Evolutionary conservation across 2,113 vertebrate genomes (phyloP).

Genomic region (Elephas maximus): DNA sequence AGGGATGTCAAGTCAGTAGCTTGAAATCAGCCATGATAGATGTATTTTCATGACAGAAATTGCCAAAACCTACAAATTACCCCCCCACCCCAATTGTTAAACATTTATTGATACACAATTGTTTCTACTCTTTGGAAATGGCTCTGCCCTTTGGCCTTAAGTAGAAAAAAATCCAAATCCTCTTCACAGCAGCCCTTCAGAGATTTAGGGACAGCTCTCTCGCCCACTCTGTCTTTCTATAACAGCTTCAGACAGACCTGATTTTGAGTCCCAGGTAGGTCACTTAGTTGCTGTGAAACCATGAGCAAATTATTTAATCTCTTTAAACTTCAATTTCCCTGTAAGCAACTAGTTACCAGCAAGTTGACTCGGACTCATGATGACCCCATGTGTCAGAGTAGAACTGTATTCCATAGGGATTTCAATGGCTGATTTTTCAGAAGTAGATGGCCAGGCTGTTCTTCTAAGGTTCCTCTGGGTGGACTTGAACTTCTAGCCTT

Average conservation of each 20-base stretch:
- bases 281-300: neutral
- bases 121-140: neutral
- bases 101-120: neutral
- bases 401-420: neutral
- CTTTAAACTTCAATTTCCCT: slow-evolving; percentile 1
- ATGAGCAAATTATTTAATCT: neutral
- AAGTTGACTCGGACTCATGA: neutral
- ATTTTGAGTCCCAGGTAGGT: neutral
- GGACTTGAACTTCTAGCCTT: neutral
- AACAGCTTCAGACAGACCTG: neutral
- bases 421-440: neutral
- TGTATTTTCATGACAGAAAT: neutral
- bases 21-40: neutral
- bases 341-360: neutral
- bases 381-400: neutral
- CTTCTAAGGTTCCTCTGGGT: neutral
- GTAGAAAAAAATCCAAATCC: neutral
- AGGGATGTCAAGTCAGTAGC: neutral
- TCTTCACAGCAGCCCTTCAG: neutral
- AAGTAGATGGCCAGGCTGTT: neutral
- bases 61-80: neutral
- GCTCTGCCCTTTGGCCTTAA: neutral
- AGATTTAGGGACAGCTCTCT: neutral
- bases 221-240: neutral
- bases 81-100: neutral